These are phyloP conservation scores for Limanda limanda DNA, from an alignment of 2,113 vertebrate species.

Conservation along the genomic window DNA sequence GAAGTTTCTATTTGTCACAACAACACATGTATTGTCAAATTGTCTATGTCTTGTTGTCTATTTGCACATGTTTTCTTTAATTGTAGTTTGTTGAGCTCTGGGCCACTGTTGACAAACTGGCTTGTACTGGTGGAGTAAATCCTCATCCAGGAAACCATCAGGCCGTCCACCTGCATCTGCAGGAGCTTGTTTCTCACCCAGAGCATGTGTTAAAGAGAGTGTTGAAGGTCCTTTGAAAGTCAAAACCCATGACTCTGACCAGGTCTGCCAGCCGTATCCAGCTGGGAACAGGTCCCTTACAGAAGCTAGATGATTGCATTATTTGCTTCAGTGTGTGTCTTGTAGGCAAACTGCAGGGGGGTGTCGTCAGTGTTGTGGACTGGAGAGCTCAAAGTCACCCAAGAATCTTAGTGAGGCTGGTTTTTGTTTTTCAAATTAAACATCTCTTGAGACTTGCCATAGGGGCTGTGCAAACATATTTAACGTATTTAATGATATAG, in stretches of 20 bases:
- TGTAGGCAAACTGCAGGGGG: conserved; percentile 40
- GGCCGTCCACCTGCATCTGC: conserved; percentile 49
- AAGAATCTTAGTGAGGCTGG: neutral
- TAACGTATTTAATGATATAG: neutral
- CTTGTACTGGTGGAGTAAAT: conserved; percentile 37
- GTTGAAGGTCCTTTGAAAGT: conserved; percentile 56
- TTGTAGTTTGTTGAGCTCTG: neutral
- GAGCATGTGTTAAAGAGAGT: conserved; percentile 21
- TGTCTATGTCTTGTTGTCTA: no score
- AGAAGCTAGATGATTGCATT: conserved; percentile 38
- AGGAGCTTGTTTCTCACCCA: conserved; percentile 22
- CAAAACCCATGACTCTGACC: conserved; percentile 2
- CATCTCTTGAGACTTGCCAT: neutral
- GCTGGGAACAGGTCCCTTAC: conserved; percentile 31
- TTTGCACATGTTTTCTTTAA: no score
- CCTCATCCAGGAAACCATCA: conserved; percentile 30
- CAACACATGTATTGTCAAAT: no score
- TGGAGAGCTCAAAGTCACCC: conserved; percentile 7
- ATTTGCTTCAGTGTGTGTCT: conserved; percentile 57
- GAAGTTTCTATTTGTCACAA: no score
- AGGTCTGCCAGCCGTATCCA: neutral
- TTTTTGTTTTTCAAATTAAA: conserved; percentile 22
- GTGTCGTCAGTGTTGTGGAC: neutral
- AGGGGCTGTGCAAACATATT: neutral
- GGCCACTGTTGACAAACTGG: neutral